Conservation (phyloP, 2,888 invertebrate species). For the Meloe dianella region DNA sequence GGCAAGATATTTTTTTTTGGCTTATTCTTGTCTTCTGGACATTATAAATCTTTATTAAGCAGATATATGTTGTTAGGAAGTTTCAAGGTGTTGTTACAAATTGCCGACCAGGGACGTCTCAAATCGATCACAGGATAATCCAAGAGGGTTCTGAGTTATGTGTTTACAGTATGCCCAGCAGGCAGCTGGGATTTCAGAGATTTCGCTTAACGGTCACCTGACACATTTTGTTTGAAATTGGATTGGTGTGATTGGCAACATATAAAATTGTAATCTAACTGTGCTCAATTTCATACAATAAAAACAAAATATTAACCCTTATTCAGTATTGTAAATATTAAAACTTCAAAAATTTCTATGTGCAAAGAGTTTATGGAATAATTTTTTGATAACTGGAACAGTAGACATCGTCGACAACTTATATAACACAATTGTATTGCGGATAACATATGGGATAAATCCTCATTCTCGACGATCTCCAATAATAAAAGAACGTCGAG, state of each 20-base stretch:
- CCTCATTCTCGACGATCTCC: constrained; percentile 43
- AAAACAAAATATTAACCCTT: neutral
- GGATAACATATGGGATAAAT: constrained; percentile 46
- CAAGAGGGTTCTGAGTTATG: constrained; percentile 53
- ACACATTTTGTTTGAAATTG: constrained; percentile 57
- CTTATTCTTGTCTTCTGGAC: neutral
- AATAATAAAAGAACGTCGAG: constrained; percentile 47
- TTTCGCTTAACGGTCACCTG: constrained; percentile 57
- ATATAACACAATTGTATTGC: constrained; percentile 41
- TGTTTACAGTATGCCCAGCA: constrained; percentile 54
- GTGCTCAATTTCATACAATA: neutral
- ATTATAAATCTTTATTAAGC: constrained; percentile 19
- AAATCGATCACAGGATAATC: constrained; percentile 57
- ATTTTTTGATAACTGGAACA: constrained; percentile 18
- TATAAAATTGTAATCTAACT: constrained; percentile 33
- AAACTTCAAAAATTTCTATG: neutral
- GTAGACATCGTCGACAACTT: constrained; percentile 40
- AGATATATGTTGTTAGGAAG: constrained; percentile 34
- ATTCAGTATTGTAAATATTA: neutral
- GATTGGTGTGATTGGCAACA: constrained; percentile 49
- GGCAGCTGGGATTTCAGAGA: constrained; percentile 57
- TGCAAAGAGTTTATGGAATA: too few relatives aligned
- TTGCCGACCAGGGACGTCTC: constrained; percentile 47
- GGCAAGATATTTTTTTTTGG: neutral
- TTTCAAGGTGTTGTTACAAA: constrained; percentile 42